Conservation (phyloP, 1,140 invertebrate genomes). For the Camponotus pennsylvanicus region DNA sequence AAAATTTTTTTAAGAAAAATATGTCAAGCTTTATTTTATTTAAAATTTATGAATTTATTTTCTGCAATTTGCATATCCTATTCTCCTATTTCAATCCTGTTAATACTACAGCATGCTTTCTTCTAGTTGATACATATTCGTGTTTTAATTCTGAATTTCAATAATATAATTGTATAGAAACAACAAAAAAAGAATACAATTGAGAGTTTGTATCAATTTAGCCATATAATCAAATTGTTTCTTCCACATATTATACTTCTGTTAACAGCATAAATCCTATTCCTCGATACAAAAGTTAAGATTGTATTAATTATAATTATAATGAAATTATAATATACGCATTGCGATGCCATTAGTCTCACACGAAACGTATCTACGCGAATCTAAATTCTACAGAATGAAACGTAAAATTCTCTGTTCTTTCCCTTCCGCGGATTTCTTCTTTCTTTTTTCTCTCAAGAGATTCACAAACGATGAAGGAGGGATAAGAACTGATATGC, state of each 20-base stretch:
- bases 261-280: background rate
- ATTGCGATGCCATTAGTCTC: background rate
- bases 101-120: background rate
- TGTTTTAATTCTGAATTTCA: background rate
- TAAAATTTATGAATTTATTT: too few relatives aligned
- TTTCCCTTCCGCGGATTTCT: background rate
- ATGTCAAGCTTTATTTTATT: too few relatives aligned
- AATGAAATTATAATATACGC: background rate
- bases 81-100: background rate
- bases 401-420: background rate
- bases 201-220: background rate
- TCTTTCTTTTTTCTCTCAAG: background rate
- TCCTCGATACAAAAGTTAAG: background rate
- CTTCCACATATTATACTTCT: too few relatives aligned
- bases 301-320: background rate
- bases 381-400: background rate
- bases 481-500: background rate
- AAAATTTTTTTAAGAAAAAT: too few relatives aligned
- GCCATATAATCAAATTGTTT: background rate
- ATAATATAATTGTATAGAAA: too few relatives aligned
- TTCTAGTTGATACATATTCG: background rate
- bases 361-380: background rate
- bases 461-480: background rate
- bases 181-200: background rate
- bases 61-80: too few relatives aligned